Evolutionary conservation across 2,888 invertebrate genomes (phyloP).

Genomic region (Lamproptera curius): DNA sequence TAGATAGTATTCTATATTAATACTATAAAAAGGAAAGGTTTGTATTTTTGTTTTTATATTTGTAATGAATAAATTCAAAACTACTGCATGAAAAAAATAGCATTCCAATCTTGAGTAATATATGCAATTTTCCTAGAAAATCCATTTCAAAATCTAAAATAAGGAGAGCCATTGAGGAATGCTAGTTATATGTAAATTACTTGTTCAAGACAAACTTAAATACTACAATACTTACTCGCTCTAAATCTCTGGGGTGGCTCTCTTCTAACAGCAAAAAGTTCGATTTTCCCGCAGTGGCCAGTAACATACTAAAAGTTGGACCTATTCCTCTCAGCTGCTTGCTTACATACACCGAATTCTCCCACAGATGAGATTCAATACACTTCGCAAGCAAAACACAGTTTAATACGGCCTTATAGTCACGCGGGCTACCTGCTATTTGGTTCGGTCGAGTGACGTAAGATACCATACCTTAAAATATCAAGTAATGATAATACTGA

Average conservation of each 20-base stretch:
- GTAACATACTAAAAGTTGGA: slow-evolving; percentile 77
- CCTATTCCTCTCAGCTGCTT: slow-evolving; percentile 86
- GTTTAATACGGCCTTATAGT: slow-evolving; percentile 77
- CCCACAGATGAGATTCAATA: slow-evolving; percentile 84
- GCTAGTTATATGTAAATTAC: no score
- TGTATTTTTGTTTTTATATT: no score
- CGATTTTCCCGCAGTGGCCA: slow-evolving; percentile 82
- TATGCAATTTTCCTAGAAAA: no score
- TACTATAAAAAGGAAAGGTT: no score
- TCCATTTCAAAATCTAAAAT: no score
- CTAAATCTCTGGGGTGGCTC: slow-evolving; percentile 85
- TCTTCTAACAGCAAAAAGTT: slow-evolving; percentile 80
- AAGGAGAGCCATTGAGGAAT: no score
- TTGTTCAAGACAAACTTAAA: no score
- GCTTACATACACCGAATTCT: slow-evolving; percentile 82
- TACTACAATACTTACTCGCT: slow-evolving; percentile 81
- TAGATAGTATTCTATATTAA: no score
- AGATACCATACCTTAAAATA: slow-evolving; percentile 72
- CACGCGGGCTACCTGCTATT: slow-evolving; percentile 42
- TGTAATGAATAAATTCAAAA: no score
- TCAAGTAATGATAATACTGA: no score
- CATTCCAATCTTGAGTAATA: no score
- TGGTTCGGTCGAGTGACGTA: slow-evolving; percentile 68
- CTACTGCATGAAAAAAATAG: no score
- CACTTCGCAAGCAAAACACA: slow-evolving; percentile 82